Base-by-base conservation (phyloP, 2,797 vertebrate genomes). In the Dendrocincla fuliginosa region DNA sequence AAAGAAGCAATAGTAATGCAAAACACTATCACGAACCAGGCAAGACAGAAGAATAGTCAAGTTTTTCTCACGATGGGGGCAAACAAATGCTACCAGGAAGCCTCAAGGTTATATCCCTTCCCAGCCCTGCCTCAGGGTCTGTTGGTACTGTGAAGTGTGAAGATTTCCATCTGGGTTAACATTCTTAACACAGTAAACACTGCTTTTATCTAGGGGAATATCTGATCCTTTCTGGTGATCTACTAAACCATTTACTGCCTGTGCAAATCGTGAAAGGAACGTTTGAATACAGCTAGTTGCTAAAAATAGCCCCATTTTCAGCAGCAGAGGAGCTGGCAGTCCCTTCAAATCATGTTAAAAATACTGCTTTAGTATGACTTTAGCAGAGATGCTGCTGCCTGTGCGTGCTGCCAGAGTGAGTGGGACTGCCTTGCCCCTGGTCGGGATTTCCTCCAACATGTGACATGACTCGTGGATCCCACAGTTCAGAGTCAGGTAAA, bases 321-420 rank as follows among this genome's bases (percentile, higher is more conserved):
- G 84, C 87, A 87, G 71, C 64, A 92, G 64, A 82, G 67, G 92
- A 96, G 86, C 86, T 93, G 90, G 74, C 90, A 87, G 79, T 41
- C 91, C 82, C 87, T 83, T 75, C 55, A 70, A 95, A 53, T 73
- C 75, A 25, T 12, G 23, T 89, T 97, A 94, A 95, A 96, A 94
- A 96, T 83, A 85, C 53, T 56, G 42, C 69, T 74, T 30, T 56
- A 87, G 76, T 27, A 60, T 93, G 89, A 94, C 74, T 94, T 93
- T 64, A 93, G 80, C 56, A 74, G 84, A 63, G 55, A 60, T 73
- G 81, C 84, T 89, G 81, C 93, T 91, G 76, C 87, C 93, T 69
- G 49, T 65, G 33, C 2, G 0, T 24, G 64, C 90, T 96, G 70
- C 1, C 2, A 44, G 67, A 41, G 56, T 30, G 77, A 85, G 87